phyloP scores from a whole-genome alignment of 2,797 vertebrate species.

The Myotis pilosus region DNA sequence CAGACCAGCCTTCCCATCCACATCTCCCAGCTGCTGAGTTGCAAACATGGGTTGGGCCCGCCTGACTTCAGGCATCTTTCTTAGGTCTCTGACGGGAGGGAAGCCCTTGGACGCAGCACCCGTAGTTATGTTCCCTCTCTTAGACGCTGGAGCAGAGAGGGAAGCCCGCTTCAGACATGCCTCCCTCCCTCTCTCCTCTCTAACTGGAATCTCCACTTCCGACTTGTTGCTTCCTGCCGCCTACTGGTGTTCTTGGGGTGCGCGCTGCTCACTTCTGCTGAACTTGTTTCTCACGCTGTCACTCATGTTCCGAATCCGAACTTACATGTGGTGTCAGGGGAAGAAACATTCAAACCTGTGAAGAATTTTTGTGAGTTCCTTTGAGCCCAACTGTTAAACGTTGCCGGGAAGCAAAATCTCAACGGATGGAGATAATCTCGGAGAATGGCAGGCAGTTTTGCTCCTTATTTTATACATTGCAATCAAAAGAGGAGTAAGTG shows the following conservation, averaged over 20 bases:
- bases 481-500: too few species aligned
- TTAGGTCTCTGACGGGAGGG: neutral
- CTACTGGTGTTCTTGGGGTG: neutral
- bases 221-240: neutral
- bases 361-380: too few species aligned
- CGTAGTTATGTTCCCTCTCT: neutral
- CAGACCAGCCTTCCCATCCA: rapidly evolving
- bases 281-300: neutral
- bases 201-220: neutral
- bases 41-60: rapidly evolving
- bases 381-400: too few species aligned
- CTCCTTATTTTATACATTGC: too few species aligned
- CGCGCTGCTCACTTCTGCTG: neutral
- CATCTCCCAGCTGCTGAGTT: neutral
- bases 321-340: neutral
- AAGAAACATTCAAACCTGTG: too few species aligned
- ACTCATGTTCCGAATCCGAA: neutral
- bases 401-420: too few species aligned
- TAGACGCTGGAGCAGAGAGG: neutral
- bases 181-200: neutral
- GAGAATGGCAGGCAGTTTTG: too few species aligned
- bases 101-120: neutral
- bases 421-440: too few species aligned
- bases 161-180: neutral
- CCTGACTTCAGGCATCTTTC: too few species aligned